Base-by-base conservation (phyloP, 1,140 invertebrate species). In the Lycorma delicatula region DNA sequence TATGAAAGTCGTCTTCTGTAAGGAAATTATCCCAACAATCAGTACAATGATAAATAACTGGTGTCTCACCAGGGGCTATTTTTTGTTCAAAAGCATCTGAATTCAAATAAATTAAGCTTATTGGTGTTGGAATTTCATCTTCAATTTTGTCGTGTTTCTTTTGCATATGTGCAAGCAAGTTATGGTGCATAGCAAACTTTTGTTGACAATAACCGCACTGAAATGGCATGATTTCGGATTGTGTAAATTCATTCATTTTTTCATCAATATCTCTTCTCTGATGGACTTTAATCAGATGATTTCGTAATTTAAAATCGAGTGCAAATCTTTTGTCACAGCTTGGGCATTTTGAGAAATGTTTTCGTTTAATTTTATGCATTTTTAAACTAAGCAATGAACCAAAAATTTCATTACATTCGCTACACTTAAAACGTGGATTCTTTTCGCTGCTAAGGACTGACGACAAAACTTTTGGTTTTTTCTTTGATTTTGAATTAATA, bases 391-490 rank as follows among this genome's bases (percentile, higher is more conserved):
- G 16, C 41, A 44, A 44, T 18, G 41, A 44, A 44, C 41, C 23
- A 18, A 44, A 44, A 20, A 44, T 44, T 20, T 44, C 41, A 22
- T 18, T 11, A 18, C 41, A 44, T 22, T 44, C 16, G 7, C 18
- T 22, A 22, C 41, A 44, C 41, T 44, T 44, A 22, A 44, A 44
- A 44, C 41, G 41, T 18, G 41, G 41, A 44, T 44, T 44, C n/a
- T 44, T 44, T 22, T 9, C 16, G 18, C 23, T 22, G 23, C 23
- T 44, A 5, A 22, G 41, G 23, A 20, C 41, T 9, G 18, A 20
- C n/a, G n/a, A n/a, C n/a, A n/a, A n/a, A n/a, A n/a, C n/a, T 18
- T 44, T 44, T 22, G 41, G 41, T 4, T 22, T 16, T 16, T 44
- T 44, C 11, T 44, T 44, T 7, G 18, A 44, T 22, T 44, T 44